phyloP scores from a whole-genome alignment of 2,797 vertebrate species.

The Astyanax mexicanus region DNA sequence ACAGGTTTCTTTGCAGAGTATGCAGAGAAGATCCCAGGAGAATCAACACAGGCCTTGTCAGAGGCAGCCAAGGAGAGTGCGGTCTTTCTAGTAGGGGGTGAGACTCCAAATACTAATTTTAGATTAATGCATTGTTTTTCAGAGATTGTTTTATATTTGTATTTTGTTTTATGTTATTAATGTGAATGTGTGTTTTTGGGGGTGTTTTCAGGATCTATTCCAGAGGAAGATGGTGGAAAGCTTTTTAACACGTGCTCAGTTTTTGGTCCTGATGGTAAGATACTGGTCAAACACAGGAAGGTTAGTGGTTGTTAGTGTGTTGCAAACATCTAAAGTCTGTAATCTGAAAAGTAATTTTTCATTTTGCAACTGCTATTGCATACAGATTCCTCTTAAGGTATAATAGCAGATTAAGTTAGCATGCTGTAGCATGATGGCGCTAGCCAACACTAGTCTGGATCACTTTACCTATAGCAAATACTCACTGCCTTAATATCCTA shows the following conservation, averaged over 20 bases:
- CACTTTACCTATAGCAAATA: no score
- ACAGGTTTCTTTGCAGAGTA: constrained; percentile 88
- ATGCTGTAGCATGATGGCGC: no score
- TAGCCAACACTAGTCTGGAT: no score
- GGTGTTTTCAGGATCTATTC: constrained; percentile 88
- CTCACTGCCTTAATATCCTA: no score
- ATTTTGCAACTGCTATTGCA: background rate
- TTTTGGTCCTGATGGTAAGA: constrained; percentile 90
- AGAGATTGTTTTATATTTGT: background rate
- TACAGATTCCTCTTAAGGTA: no score
- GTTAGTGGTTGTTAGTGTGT: constrained; percentile 67
- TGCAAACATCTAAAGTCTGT: background rate
- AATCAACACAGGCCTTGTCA: constrained; percentile 87
- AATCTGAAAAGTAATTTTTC: background rate
- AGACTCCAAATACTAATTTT: constrained; percentile 11
- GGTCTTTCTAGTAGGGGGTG: constrained; percentile 94
- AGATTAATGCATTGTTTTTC: no score
- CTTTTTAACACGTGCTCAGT: constrained; percentile 92
- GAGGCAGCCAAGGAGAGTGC: constrained; percentile 87
- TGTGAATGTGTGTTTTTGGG: background rate
- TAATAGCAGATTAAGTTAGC: no score
- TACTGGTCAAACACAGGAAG: constrained; percentile 93
- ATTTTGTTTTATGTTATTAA: background rate
- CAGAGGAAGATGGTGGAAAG: constrained; percentile 90
- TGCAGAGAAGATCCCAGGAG: constrained; percentile 93